A percentile compares a stretch with the other conserved stretches of the same genome.
phyloP scores from a whole-genome alignment of 1,140 invertebrate genomes.

The Caenorhabditis inopinata region DNA sequence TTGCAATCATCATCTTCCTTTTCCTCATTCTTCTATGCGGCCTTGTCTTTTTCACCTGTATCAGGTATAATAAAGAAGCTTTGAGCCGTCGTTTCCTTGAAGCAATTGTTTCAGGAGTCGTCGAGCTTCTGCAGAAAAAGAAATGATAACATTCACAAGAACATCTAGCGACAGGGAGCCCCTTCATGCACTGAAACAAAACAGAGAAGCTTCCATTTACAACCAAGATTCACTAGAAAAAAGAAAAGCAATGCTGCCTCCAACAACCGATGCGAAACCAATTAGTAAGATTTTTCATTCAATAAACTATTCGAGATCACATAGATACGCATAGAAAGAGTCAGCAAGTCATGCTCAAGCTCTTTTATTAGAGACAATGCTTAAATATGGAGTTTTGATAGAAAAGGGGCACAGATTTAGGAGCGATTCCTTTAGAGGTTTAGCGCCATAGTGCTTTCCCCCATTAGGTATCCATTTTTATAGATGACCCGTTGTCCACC shows the following conservation, averaged over 20 bases:
- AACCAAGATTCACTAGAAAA: neutral
- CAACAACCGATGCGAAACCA: neutral
- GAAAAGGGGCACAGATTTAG: too few species aligned
- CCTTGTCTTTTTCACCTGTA: slow-evolving; percentile 32
- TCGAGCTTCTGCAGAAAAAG: slow-evolving; percentile 5
- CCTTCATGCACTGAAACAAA: neutral
- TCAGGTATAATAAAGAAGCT: too few species aligned
- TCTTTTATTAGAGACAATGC: too few species aligned
- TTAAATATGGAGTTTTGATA: too few species aligned
- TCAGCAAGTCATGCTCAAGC: too few species aligned
- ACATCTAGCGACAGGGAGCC: neutral
- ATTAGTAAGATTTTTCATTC: slow-evolving; percentile 7
- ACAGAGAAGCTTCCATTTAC: neutral
- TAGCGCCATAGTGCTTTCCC: neutral
- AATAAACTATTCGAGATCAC: too few species aligned
- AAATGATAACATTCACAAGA: slow-evolving; percentile 34
- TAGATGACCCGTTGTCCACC: slow-evolving; percentile 18
- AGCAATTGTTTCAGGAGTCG: too few species aligned
- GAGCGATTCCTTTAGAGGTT: too few species aligned
- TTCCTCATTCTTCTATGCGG: slow-evolving; percentile 49
- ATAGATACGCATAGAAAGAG: too few species aligned
- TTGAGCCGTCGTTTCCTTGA: too few species aligned
- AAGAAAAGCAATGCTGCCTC: slow-evolving; percentile 6
- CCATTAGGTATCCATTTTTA: neutral
- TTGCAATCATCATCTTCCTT: slow-evolving; percentile 50